Base-by-base conservation (phyloP, 2,888 invertebrate species). In the Lasioglossum lativentre region DNA sequence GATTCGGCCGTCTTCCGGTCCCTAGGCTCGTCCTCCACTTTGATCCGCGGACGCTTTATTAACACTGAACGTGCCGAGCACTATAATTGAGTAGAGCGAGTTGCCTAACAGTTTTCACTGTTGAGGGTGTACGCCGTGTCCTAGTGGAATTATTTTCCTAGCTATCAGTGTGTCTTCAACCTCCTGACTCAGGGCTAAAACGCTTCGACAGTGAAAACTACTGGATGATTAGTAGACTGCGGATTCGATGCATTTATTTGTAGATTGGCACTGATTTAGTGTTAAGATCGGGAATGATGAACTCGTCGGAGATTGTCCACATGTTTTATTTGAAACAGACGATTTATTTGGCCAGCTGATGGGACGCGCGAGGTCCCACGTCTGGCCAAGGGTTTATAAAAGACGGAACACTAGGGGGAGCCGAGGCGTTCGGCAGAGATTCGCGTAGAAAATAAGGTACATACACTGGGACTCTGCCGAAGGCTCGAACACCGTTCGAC, bases 301-400 rank as follows among this genome's bases (percentile, higher is more conserved):
- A 73, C 63, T 23, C 19, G 30, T 45, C 30, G 10, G 34, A 45
- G 23, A 38, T 72, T 56, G 47, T 59, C 27, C 68, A 68, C 73
- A 40, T 68, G 14, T 73, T 83, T 73, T 82, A 82, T 83, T 83
- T 45, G 23, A 82, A 82, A 83, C 45, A 70, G 40, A 70, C 75
- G 14, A 27, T 72, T 30, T 56, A 27, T 70, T 71, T 8, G 74
- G 1, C n/a, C 52, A 38, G 68, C 10, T 63, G 63, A 6, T 12
- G 56, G 23, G 56, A 56, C 56, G 30, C 30, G 16, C 63, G 16
- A 27, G 5, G 63, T 16, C 30, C 63, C 68, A 68, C 34, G n/a
- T 27, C 12, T 4, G 74, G 6, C 52, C 66, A 30, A 38, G 68
- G 23, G 16, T 34, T 59, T 70, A n/a, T 34, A 76, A 63, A 80